phyloP scores from a whole-genome alignment of 1,140 invertebrate species.

The Scaptomyza graminum region DNA sequence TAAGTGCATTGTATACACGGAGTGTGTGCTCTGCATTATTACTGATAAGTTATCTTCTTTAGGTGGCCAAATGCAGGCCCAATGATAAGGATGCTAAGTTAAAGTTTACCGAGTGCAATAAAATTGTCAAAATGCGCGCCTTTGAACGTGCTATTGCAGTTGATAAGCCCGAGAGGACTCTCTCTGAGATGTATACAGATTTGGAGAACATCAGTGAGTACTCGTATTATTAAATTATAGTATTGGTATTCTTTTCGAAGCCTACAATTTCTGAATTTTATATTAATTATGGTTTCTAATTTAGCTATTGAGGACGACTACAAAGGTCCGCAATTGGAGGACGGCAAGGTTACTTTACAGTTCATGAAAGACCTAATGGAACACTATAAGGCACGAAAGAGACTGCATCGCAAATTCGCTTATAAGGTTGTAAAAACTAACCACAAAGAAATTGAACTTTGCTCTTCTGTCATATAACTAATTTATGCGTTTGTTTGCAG shows the following conservation, averaged over 20 bases:
- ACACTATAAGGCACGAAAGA: constrained; percentile 95
- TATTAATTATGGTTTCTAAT: constrained; percentile 22
- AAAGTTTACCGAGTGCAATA: constrained; percentile 98
- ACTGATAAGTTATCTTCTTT: constrained; percentile 20
- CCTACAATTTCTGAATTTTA: background rate
- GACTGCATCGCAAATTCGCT: constrained; percentile 98
- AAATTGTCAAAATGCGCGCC: constrained; percentile 96
- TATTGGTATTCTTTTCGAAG: background rate
- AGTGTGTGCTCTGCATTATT: constrained; percentile 14
- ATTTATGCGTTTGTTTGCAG: constrained; percentile 85
- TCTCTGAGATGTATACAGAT: constrained; percentile 93
- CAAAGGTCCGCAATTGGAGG: constrained; percentile 94
- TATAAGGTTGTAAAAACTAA: constrained; percentile 90
- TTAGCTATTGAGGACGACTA: constrained; percentile 97
- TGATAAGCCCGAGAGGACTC: constrained; percentile 93
- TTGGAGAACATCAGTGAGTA: constrained; percentile 95
- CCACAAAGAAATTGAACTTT: background rate
- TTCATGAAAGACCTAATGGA: constrained; percentile 95
- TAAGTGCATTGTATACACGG: constrained; percentile 84
- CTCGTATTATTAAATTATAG: too few relatives aligned
- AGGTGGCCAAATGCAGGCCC: constrained; percentile 92
- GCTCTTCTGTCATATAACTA: background rate
- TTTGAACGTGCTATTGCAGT: constrained; percentile 99
- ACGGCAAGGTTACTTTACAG: constrained; percentile 93
- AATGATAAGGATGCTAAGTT: constrained; percentile 96